Evolutionary conservation across 2,797 vertebrate species (phyloP).

Genomic region (Varecia variegata): DNA sequence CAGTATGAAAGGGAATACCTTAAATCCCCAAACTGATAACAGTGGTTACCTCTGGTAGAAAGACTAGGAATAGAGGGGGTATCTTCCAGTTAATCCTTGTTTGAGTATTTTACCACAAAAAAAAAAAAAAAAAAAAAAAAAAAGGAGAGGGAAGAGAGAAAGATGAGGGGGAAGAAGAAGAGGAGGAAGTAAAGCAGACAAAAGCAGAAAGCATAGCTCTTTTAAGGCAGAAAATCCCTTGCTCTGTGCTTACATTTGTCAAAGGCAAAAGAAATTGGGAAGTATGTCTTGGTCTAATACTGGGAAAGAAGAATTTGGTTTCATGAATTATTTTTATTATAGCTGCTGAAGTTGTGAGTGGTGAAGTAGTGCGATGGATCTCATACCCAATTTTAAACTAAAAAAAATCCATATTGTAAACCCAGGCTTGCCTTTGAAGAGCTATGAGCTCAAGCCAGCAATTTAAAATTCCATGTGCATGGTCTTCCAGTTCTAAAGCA

Average conservation of each 20-base stretch:
- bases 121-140: neutral
- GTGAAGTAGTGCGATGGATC: neutral
- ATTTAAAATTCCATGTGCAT: constrained; percentile 51
- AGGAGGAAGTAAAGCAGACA: neutral
- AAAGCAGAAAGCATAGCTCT: neutral
- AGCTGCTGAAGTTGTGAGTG: neutral
- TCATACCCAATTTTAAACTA: constrained; percentile 27
- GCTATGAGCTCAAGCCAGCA: neutral
- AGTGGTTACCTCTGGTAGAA: neutral
- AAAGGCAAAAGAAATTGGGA: constrained; percentile 23
- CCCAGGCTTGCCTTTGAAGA: neutral
- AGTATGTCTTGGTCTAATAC: neutral
- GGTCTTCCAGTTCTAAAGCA: constrained; percentile 6
- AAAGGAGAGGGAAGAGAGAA: accelerated
- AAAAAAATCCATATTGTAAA: neutral
- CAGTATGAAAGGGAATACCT: neutral
- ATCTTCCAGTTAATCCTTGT: neutral
- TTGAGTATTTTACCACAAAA: constrained; percentile 6
- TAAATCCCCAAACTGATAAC: neutral
- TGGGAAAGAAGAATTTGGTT: neutral
- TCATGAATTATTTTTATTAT: constrained; percentile 42
- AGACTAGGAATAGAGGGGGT: neutral
- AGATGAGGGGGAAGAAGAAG: neutral
- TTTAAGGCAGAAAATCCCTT: neutral
- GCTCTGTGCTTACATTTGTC: neutral